Percentiles rank a stretch among this genome's conserved stretches.
phyloP scores from a whole-genome alignment of 2,888 invertebrate genomes.

The Caenorhabditis sp. region DNA sequence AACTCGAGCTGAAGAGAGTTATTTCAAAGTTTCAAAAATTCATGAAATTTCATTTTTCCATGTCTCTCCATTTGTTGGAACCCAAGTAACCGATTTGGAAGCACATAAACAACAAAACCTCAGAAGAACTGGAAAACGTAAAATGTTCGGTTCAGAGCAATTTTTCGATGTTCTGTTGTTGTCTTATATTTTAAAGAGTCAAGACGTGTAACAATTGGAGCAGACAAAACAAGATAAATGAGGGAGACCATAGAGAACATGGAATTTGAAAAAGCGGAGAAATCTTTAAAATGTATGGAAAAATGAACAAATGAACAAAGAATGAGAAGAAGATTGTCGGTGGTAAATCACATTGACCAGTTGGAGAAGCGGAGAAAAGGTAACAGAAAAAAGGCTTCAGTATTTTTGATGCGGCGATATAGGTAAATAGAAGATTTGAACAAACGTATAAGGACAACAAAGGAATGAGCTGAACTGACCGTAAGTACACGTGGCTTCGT shows the following conservation, averaged over 20 bases:
- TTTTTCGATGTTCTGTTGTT: constrained; percentile 20
- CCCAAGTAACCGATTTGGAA: constrained; percentile 35
- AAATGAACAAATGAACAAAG: constrained; percentile 23
- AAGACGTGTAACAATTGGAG: constrained; percentile 1
- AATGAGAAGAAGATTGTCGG: background rate
- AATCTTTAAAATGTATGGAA: constrained; percentile 16
- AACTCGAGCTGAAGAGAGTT: no score
- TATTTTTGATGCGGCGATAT: constrained; percentile 36
- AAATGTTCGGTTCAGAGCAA: no score
- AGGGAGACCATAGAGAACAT: constrained; percentile 8
- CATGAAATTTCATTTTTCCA: constrained; percentile 22
- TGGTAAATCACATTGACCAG: constrained; percentile 19
- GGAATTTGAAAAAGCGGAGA: constrained; percentile 17
- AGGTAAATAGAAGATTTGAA: constrained; percentile 29
- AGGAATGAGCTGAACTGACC: background rate
- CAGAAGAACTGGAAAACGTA: no score
- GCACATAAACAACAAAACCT: no score
- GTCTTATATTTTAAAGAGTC: constrained; percentile 29
- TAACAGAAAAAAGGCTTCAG: constrained; percentile 10
- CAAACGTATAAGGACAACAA: constrained; percentile 30
- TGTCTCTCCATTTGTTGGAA: constrained; percentile 10
- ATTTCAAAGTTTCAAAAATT: constrained; percentile 34
- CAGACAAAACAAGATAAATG: background rate
- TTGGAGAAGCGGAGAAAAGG: constrained; percentile 6
- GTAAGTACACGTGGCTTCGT: background rate